Conservation (phyloP, 2,888 invertebrate species). For the Drosophila subquinaria region DNA sequence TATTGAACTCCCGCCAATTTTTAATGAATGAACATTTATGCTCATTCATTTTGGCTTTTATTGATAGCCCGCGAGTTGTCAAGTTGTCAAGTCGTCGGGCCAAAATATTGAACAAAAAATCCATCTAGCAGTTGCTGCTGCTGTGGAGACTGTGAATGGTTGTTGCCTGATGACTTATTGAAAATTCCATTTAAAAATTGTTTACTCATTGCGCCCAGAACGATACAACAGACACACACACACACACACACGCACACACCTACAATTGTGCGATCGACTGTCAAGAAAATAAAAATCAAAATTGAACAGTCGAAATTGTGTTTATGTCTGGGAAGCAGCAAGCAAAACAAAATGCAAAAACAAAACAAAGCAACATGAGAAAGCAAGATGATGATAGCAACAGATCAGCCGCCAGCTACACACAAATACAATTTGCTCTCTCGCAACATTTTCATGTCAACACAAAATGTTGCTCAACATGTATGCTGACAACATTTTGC, state of each 20-base stretch:
- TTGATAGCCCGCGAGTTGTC: conserved; percentile 37
- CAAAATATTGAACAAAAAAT: conserved; percentile 23
- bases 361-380: conserved; percentile 19
- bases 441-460: conserved; percentile 25
- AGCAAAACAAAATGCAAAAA: conserved; percentile 50
- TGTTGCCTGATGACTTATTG: conserved; percentile 76
- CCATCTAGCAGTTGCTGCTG: conserved; percentile 31
- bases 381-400: conserved; percentile 29
- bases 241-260: conserved; percentile 27
- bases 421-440: conserved; percentile 3
- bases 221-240: conserved; percentile 55
- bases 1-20: conserved; percentile 73
- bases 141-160: conserved; percentile 38
- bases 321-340: conserved; percentile 75
- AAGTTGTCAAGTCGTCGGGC: conserved; percentile 46
- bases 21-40: conserved; percentile 67
- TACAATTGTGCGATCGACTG: conserved; percentile 63
- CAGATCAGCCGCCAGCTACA: conserved; percentile 13
- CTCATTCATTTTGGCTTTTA: conserved; percentile 30
- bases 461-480: conserved; percentile 8
- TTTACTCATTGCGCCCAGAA: conserved; percentile 79
- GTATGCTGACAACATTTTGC: conserved; percentile 3
- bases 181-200: conserved; percentile 79
- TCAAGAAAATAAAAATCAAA: conserved; percentile 69
- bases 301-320: conserved; percentile 63